phyloP scores from a whole-genome alignment of 23 tunicate species.

The Aplidium turbinatum region DNA sequence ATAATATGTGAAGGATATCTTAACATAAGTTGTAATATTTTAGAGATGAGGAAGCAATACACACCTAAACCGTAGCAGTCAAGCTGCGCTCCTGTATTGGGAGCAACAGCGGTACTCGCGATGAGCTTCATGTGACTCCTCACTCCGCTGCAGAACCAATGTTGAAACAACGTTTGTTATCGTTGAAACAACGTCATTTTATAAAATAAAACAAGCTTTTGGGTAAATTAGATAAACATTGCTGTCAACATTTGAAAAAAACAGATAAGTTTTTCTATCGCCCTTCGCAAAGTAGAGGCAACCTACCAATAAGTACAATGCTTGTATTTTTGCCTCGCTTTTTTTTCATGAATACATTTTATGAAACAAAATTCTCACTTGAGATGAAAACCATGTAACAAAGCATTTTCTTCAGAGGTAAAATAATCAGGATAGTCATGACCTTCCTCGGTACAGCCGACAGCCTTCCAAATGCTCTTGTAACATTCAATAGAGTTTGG shows the following conservation, averaged over 20 bases:
- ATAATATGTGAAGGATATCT: too few species aligned
- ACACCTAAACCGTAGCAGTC: slow-evolving; percentile 3
- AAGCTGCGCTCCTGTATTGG: slow-evolving; percentile 1
- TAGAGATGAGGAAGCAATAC: background rate
- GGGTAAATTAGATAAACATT: slow-evolving; percentile 1
- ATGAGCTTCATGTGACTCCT: background rate
- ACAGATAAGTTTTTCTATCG: background rate
- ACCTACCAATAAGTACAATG: too few species aligned
- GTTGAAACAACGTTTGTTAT: too few species aligned
- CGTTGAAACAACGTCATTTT: too few species aligned
- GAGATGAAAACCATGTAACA: background rate
- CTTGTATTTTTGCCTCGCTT: too few species aligned
- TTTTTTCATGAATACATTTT: too few species aligned
- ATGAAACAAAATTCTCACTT: background rate
- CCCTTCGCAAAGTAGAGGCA: too few species aligned
- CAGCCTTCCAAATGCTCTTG: background rate
- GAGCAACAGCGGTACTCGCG: background rate
- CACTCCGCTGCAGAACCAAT: background rate
- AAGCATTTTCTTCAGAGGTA: background rate
- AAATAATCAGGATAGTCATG: slow-evolving; percentile 1
- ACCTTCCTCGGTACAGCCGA: background rate
- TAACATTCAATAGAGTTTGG: slow-evolving; percentile 6
- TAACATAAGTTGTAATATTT: background rate
- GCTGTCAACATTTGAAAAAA: background rate
- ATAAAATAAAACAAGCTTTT: too few species aligned